Percentiles rank a stretch among this genome's conserved stretches.
Conservation (phyloP, 2,888 invertebrate genomes). For the Cephus runcator region DNA sequence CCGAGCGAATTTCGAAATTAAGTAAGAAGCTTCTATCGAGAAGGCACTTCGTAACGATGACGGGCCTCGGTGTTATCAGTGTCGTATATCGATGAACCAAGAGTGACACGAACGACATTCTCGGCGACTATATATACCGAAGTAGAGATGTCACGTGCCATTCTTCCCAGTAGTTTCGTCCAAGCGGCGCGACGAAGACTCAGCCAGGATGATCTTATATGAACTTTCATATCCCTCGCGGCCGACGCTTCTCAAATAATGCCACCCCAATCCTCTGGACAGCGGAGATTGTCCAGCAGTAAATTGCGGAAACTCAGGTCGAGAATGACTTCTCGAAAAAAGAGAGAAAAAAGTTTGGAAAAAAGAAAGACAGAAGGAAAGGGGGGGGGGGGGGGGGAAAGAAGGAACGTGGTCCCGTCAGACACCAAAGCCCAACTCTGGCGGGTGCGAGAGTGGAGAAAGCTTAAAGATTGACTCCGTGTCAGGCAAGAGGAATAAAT, state of each 20-base stretch:
- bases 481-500: not conserved
- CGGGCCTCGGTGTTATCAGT: not conserved
- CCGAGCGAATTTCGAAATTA: not conserved
- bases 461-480: not conserved
- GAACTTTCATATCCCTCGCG: slow-evolving; percentile 38
- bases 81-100: not conserved
- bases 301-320: slow-evolving; percentile 50
- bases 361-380: not conserved
- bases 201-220: slow-evolving; percentile 49
- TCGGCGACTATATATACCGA: not conserved
- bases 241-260: slow-evolving; percentile 41
- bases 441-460: not conserved
- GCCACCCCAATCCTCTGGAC: slow-evolving; percentile 27
- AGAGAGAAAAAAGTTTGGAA: not conserved
- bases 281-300: slow-evolving; percentile 16
- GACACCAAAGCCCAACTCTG: not conserved
- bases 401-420: not conserved
- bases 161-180: not conserved
- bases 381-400: too few relatives aligned
- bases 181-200: slow-evolving; percentile 16
- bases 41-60: not conserved
- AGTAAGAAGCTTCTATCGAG: not conserved
- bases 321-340: slow-evolving; percentile 9
- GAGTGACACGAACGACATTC: not conserved
- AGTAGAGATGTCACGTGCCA: not conserved